Percentiles rank a stretch among this genome's conserved stretches.
Evolutionary conservation across 2,797 vertebrate species (phyloP).

Genomic region (Poeciliopsis gracilis): DNA sequence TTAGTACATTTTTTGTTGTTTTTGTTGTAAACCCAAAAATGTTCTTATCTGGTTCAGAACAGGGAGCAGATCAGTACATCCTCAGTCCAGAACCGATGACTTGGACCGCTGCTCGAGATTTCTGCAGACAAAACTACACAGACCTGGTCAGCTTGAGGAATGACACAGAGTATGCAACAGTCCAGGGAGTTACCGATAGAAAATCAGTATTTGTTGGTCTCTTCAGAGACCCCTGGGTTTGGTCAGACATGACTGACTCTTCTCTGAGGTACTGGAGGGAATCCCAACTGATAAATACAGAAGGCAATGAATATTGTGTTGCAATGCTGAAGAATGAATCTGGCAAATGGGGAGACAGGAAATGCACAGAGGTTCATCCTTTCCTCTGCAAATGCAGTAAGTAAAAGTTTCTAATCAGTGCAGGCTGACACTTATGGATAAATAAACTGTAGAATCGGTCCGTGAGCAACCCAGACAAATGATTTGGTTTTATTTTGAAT

Average conservation of each 20-base stretch:
- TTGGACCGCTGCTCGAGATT: background rate
- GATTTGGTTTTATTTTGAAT: background rate
- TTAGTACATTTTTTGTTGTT: background rate
- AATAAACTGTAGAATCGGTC: background rate
- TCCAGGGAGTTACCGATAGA: background rate
- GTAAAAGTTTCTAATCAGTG: background rate
- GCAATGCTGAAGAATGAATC: background rate
- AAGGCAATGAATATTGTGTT: fast-evolving
- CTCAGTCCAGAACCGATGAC: fast-evolving
- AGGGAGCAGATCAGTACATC: slow-evolving; percentile 12
- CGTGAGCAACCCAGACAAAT: background rate
- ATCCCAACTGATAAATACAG: fast-evolving
- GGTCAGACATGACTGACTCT: slow-evolving; percentile 28
- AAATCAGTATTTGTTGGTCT: background rate
- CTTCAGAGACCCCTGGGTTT: slow-evolving; percentile 25
- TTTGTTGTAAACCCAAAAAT: background rate
- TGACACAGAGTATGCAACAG: background rate
- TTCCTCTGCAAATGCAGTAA: slow-evolving; percentile 36
- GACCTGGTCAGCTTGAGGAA: slow-evolving; percentile 44
- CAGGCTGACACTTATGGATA: background rate
- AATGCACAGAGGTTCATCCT: background rate
- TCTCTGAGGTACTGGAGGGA: slow-evolving; percentile 32
- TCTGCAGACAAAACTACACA: slow-evolving; percentile 29
- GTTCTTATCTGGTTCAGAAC: background rate
- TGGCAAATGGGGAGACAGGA: slow-evolving; percentile 15